Percentiles rank a stretch among this genome's conserved stretches.
These are phyloP conservation scores for Artemia sp. DNA, from an alignment of 2,888 invertebrate genomes.

Conservation along the genomic window DNA sequence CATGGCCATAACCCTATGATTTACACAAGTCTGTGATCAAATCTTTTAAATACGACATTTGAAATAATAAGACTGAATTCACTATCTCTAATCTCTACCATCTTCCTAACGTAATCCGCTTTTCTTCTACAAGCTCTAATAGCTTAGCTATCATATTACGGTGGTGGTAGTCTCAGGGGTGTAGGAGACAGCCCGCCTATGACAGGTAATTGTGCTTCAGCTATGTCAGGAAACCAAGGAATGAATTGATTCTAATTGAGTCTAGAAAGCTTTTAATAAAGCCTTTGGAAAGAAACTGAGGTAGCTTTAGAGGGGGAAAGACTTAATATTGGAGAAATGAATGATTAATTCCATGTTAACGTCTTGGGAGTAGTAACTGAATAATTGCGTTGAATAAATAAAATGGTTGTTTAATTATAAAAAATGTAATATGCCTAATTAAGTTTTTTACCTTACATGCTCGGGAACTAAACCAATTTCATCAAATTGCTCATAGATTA, in stretches of 20 bases:
- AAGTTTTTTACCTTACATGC: too few species aligned
- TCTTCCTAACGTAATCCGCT: slow-evolving; percentile 14
- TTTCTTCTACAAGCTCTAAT: not conserved
- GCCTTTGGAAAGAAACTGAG: too few species aligned
- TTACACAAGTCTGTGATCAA: not conserved
- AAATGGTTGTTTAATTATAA: too few species aligned
- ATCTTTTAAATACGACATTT: slow-evolving; percentile 13
- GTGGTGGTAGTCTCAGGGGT: slow-evolving; percentile 4
- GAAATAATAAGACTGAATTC: slow-evolving; percentile 11
- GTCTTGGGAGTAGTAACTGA: too few species aligned
- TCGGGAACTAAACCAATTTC: too few species aligned
- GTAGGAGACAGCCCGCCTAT: slow-evolving; percentile 1
- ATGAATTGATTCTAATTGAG: not conserved
- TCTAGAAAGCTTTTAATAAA: not conserved
- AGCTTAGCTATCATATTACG: slow-evolving; percentile 9
- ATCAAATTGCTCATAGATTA: too few species aligned
- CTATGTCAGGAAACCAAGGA: slow-evolving; percentile 11
- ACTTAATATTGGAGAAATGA: too few species aligned
- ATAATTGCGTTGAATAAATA: too few species aligned
- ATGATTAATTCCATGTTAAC: too few species aligned
- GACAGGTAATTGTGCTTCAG: slow-evolving; percentile 1
- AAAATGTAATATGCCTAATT: too few species aligned
- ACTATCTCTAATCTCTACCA: slow-evolving; percentile 15
- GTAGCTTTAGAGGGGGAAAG: too few species aligned
- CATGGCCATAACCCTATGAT: too few species aligned